Percentiles rank a stretch among this genome's conserved stretches.
Conservation (phyloP, 2,113 vertebrate species). For the Lipophrys pholis region DNA sequence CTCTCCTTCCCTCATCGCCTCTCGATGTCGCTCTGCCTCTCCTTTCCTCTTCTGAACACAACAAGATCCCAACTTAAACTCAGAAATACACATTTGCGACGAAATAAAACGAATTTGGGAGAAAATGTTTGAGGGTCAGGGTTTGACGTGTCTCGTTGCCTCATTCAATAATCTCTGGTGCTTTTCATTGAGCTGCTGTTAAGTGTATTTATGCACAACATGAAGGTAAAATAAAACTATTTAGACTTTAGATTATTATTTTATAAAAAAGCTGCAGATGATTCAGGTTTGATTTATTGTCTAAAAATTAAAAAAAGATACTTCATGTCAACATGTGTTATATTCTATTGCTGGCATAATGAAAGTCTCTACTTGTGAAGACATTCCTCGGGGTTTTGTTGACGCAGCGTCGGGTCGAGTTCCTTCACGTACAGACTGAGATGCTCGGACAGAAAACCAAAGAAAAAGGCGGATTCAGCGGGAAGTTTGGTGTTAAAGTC, state of each 20-base stretch:
- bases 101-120: conserved; percentile 46
- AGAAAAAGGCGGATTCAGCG: too few relatives aligned
- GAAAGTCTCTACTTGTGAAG: not conserved
- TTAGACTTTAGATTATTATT: too few relatives aligned
- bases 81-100: conserved; percentile 47
- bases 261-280: too few relatives aligned
- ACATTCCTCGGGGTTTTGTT: not conserved
- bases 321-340: not conserved
- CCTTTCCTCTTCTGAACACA: conserved; percentile 25
- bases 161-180: conserved; percentile 34
- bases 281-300: too few relatives aligned
- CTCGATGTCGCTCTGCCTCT: conserved; percentile 15
- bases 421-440: not conserved
- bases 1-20: conserved; percentile 38
- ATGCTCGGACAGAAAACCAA: too few relatives aligned
- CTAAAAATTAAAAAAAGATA: too few relatives aligned
- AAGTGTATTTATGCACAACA: too few relatives aligned
- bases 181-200: too few relatives aligned
- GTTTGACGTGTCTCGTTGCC: conserved; percentile 59
- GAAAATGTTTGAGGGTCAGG: conserved; percentile 73
- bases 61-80: conserved; percentile 28
- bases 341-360: not conserved
- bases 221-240: too few relatives aligned
- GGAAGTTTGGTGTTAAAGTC: too few relatives aligned
- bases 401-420: not conserved